These are phyloP conservation scores for Leucozona laternaria DNA, from an alignment of 2,888 invertebrate species.

Conservation along the genomic window DNA sequence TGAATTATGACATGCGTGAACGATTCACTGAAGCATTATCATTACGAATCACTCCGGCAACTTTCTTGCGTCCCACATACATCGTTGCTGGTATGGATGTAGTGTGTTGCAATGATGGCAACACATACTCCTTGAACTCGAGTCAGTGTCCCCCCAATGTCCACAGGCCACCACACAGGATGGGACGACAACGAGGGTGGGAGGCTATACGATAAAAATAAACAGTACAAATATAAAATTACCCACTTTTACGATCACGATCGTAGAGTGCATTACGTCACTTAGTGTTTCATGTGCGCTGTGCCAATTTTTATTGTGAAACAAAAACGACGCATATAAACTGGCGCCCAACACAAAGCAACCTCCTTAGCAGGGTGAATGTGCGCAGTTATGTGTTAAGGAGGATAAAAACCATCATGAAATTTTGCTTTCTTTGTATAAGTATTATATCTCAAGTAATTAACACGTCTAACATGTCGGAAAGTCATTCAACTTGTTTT, in stretches of 20 bases:
- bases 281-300: constrained; percentile 48
- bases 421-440: constrained; percentile 53
- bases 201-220: constrained; percentile 1
- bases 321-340: constrained; percentile 43
- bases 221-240: constrained; percentile 48
- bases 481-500: constrained; percentile 59
- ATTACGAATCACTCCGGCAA: constrained; percentile 44
- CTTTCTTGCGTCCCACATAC: constrained; percentile 45
- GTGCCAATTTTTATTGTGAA: constrained; percentile 37
- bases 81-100: background rate
- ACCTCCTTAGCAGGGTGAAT: constrained; percentile 35
- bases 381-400: constrained; percentile 23
- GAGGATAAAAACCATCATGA: constrained; percentile 17
- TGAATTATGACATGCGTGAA: constrained; percentile 66
- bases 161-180: constrained; percentile 15
- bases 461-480: constrained; percentile 69
- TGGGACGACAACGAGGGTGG: background rate
- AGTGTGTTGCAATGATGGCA: constrained; percentile 30
- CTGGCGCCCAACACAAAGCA: constrained; percentile 50
- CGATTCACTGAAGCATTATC: constrained; percentile 11
- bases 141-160: constrained; percentile 57
- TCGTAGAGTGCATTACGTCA: constrained; percentile 67
- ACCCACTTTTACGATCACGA: constrained; percentile 64
- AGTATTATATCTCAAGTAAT: constrained; percentile 58
- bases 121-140: constrained; percentile 9